Evolutionary conservation across 2,888 invertebrate genomes (phyloP).

Genomic region (Sphaerophoria taeniata): DNA sequence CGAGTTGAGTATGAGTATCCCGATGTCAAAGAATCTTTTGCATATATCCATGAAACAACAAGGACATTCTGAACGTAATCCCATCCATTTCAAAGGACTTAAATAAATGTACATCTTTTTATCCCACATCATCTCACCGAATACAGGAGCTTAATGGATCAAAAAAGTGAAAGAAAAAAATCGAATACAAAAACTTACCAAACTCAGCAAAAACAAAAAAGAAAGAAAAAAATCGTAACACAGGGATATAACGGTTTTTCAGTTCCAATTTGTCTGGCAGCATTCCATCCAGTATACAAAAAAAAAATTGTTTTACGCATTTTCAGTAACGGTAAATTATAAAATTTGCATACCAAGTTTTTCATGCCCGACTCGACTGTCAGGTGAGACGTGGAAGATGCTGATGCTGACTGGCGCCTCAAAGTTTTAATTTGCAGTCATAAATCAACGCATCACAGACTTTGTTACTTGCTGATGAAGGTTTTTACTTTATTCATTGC

Average conservation of each 20-base stretch:
- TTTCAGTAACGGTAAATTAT: neutral
- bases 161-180: neutral
- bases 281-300: constrained; percentile 4
- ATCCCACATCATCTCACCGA: constrained; percentile 8
- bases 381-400: neutral
- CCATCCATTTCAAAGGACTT: constrained; percentile 35
- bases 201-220: neutral
- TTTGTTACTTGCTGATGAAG: neutral
- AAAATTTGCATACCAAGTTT: constrained; percentile 21
- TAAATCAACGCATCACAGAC: constrained; percentile 27
- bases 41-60: constrained; percentile 30
- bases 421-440: constrained; percentile 12
- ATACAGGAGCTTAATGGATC: constrained; percentile 42
- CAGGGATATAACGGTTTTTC: neutral
- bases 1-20: neutral
- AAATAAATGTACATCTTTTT: constrained; percentile 28
- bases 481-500: neutral
- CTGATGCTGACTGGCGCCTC: neutral
- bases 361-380: constrained; percentile 4
- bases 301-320: constrained; percentile 13
- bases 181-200: neutral
- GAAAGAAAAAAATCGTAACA: neutral
- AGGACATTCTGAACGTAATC: constrained; percentile 32
- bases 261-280: constrained; percentile 28
- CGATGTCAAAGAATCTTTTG: constrained; percentile 9